A percentile compares a stretch with the other conserved stretches of the same genome.
phyloP scores from a whole-genome alignment of 2,797 vertebrate genomes.

The Buceros bicornis region DNA sequence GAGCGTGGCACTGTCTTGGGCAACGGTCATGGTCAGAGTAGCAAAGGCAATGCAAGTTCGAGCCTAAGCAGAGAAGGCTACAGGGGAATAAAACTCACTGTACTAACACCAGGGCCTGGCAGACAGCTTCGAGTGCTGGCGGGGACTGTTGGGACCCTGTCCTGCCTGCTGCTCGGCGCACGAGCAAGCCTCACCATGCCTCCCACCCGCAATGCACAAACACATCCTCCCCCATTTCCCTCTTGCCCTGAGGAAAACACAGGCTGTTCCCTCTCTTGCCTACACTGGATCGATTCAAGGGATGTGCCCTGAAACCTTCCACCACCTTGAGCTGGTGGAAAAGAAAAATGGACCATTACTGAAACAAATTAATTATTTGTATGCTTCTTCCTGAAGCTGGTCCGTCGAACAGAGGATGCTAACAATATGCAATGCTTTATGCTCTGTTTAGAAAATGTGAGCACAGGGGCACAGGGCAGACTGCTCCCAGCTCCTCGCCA shows the following conservation, averaged over 20 bases:
- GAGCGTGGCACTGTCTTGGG: background rate
- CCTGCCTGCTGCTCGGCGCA: background rate
- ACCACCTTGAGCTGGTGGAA: background rate
- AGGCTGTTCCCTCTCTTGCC: background rate
- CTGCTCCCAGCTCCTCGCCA: background rate
- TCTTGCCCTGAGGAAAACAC: background rate
- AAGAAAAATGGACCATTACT: accelerated
- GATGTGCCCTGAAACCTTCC: no score
- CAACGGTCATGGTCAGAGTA: background rate
- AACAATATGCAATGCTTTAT: background rate
- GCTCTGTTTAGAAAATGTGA: background rate
- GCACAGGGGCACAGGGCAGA: background rate
- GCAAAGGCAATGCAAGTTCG: background rate
- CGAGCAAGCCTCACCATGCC: background rate
- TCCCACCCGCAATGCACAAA: background rate
- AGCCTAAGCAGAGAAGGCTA: background rate
- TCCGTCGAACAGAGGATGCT: background rate
- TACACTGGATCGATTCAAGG: accelerated
- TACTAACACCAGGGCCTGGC: background rate
- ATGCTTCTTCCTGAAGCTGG: background rate
- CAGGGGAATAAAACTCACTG: background rate
- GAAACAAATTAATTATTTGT: background rate
- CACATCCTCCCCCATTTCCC: accelerated
- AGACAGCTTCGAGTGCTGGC: background rate
- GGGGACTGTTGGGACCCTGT: background rate